Conservation (phyloP, 1,140 invertebrate species). For the Saccostrea echinata region DNA sequence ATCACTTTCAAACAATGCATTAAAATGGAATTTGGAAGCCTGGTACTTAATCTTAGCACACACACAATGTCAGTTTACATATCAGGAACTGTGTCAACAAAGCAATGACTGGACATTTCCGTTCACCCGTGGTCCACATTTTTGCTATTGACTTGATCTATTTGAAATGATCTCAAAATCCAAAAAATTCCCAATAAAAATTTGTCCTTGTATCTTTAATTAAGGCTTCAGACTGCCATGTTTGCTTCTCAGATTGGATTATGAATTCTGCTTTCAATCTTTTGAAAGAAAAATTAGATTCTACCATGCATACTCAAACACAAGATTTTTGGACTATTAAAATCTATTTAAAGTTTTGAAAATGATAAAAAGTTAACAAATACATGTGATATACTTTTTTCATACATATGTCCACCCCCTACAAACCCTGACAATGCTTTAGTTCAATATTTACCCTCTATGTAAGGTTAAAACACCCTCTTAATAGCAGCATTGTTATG, state of each 20-base stretch:
- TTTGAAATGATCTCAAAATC: constrained; percentile 22
- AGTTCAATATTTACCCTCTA: not conserved
- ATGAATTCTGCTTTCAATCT: not conserved
- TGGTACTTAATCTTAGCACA: not conserved
- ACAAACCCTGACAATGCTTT: not conserved
- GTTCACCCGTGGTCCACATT: constrained; percentile 15
- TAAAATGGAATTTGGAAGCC: constrained; percentile 27
- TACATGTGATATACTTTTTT: not conserved
- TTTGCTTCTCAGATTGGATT: constrained; percentile 17
- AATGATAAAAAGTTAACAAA: not conserved
- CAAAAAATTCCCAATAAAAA: constrained; percentile 12
- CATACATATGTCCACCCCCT: not conserved
- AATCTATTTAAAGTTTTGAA: constrained; percentile 7
- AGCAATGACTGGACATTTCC: constrained; percentile 24
- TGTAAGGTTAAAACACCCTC: not conserved
- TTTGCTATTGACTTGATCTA: not conserved
- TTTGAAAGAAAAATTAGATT: not conserved
- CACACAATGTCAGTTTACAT: not conserved
- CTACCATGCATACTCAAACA: not conserved
- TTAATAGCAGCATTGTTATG: too few relatives aligned
- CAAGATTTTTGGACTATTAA: not conserved
- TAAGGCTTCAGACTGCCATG: not conserved
- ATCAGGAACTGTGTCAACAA: not conserved
- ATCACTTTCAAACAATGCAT: constrained; percentile 28
- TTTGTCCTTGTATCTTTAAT: not conserved